Base-by-base conservation (phyloP, 2,888 invertebrate genomes). In the Xanthorhoe spadicearia region DNA sequence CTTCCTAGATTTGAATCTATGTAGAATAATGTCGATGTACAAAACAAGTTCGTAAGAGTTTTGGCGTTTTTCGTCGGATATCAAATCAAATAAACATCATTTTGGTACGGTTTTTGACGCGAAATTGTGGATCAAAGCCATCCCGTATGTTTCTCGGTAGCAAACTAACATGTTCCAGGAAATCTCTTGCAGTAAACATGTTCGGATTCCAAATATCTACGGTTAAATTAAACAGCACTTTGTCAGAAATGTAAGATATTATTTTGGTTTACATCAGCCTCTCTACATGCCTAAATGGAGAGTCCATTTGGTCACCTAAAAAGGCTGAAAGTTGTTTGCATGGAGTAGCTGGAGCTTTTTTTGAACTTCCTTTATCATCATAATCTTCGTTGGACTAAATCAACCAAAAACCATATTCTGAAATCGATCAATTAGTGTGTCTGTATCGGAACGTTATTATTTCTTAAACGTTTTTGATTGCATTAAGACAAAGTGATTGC, bases 71-170 rank as follows among this genome's bases (percentile, higher is more conserved):
- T 46, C 50, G 28, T 10, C 51, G 18, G 49, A 54, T 46, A 61
- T 61, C 66, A 64, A 61, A 61, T 62, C 10, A 9, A 38, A 7
- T 8, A 10, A 23, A 28, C 17, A 23, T 23, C 4, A 48, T 48
- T 51, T n/a, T 23, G 38, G 17, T 50, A 57, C 13, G 23, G 10
- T 32, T 59, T 35, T 53, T 13, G 53, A 17, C 7, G 35, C 58
- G 48, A 43, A 43, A 43, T 6, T 23, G 56, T 61, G 64, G 69
- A 77, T 77, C 74, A 74, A 74, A 74, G 71, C 75, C 72, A 73
- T 79, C 75, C 74, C 71, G 74, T 68, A 60, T 4, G 38, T 28
- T 78, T 79, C 77, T 68, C 59, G 69, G 76, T 74, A 77, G 18
- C 49, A 58, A 60, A 65, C 54, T 32, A 60, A 66, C 62, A 38